phyloP scores from a whole-genome alignment of 2,797 vertebrate species.

The Thaleichthys pacificus region DNA sequence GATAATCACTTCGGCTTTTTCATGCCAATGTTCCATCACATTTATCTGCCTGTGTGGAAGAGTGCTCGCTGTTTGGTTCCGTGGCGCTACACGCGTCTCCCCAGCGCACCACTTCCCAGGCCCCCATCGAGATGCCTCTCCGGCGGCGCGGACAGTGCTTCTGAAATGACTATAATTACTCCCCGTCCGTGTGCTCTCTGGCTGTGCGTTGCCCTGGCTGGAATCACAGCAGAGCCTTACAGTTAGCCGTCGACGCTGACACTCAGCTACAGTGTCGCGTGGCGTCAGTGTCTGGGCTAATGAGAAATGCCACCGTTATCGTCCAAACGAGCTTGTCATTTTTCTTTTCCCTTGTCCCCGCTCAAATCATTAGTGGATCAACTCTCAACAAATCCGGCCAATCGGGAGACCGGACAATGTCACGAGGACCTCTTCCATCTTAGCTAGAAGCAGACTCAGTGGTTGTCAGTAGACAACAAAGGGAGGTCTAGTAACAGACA shows the following conservation, averaged over 20 bases:
- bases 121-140: slow-evolving; percentile 49
- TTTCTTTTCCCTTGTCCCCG: slow-evolving; percentile 36
- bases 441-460: slow-evolving; percentile 40
- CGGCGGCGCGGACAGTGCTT: slow-evolving; percentile 56
- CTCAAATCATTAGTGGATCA: slow-evolving; percentile 54
- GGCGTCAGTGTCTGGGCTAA: slow-evolving; percentile 56
- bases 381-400: slow-evolving; percentile 52
- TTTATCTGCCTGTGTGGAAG: slow-evolving; percentile 56
- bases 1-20: slow-evolving; percentile 68
- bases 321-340: slow-evolving; percentile 57
- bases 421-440: slow-evolving; percentile 57
- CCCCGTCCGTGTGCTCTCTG: slow-evolving; percentile 44
- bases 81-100: slow-evolving; percentile 12
- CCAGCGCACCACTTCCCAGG: neutral
- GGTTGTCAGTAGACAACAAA: slow-evolving; percentile 48
- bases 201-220: slow-evolving; percentile 50
- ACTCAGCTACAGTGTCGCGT: slow-evolving; percentile 28
- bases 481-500: slow-evolving; percentile 38
- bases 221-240: slow-evolving; percentile 58
- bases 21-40: slow-evolving; percentile 63
- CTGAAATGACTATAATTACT: slow-evolving; percentile 69
- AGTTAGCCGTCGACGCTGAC: neutral
- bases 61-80: neutral
- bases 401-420: slow-evolving; percentile 52
- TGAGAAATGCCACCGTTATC: slow-evolving; percentile 63